Percentiles rank a stretch among this genome's conserved stretches.
Conservation (phyloP, 2,113 vertebrate species). For the Ammodytes marinus region DNA sequence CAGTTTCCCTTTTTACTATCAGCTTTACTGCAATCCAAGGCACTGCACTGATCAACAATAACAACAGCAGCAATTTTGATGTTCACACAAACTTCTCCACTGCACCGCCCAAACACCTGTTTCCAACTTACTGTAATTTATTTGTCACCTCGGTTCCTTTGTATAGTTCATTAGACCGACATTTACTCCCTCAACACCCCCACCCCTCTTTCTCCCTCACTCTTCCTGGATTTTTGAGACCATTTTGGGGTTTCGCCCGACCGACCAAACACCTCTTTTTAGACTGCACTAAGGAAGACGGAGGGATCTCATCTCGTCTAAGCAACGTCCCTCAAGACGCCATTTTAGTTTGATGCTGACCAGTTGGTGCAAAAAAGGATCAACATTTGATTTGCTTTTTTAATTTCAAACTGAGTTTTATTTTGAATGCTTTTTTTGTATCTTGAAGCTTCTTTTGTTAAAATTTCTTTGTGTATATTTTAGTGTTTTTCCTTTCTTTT, state of each 20-base stretch:
- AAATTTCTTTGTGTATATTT: slow-evolving; percentile 94
- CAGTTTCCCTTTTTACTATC: slow-evolving; percentile 49
- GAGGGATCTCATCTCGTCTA: slow-evolving; percentile 78
- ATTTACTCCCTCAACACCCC: slow-evolving; percentile 19
- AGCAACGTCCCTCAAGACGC: slow-evolving; percentile 74
- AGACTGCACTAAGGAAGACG: slow-evolving; percentile 81
- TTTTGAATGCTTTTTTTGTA: slow-evolving; percentile 91
- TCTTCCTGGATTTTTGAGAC: slow-evolving; percentile 73
- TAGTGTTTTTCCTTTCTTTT: slow-evolving; percentile 85
- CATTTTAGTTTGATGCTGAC: slow-evolving; percentile 72
- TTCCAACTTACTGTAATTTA: slow-evolving; percentile 85
- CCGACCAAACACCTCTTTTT: slow-evolving; percentile 80
- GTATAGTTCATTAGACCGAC: slow-evolving; percentile 72
- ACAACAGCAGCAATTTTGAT: slow-evolving; percentile 55
- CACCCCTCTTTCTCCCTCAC: slow-evolving; percentile 22
- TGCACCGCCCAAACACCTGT: slow-evolving; percentile 66
- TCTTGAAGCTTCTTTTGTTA: slow-evolving; percentile 83
- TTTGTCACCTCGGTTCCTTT: slow-evolving; percentile 79
- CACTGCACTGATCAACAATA: slow-evolving; percentile 83
- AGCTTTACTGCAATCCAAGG: slow-evolving; percentile 69
- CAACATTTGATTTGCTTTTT: slow-evolving; percentile 86
- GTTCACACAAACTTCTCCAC: slow-evolving; percentile 75
- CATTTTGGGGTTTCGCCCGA: slow-evolving; percentile 64
- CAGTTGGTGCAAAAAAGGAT: slow-evolving; percentile 91
- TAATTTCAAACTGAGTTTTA: slow-evolving; percentile 82